Evolutionary conservation across 2,113 vertebrate genomes (phyloP).

Genomic region (Nicator chloris): DNA sequence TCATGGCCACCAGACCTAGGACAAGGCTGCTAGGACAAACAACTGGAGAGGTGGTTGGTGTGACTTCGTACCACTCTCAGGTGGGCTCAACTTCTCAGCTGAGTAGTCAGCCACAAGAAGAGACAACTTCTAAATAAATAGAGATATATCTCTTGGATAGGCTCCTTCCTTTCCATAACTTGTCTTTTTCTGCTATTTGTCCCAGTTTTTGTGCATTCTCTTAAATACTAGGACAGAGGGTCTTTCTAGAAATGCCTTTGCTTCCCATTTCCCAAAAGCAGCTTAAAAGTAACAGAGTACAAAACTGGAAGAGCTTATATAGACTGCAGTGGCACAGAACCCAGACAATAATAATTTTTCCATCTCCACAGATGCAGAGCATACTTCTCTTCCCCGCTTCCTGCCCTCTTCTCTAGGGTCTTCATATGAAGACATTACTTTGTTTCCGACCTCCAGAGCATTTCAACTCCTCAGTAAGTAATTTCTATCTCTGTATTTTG

Average conservation of each 20-base stretch:
- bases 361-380: background rate
- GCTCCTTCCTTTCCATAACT: background rate
- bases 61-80: rapidly evolving
- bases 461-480: background rate
- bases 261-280: background rate
- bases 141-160: background rate
- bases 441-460: background rate
- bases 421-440: background rate
- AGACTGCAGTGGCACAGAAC: background rate
- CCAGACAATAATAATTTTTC: background rate
- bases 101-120: background rate
- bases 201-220: background rate
- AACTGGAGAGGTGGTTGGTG: background rate
- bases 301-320: background rate
- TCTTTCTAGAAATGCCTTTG: background rate
- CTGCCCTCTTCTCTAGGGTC: background rate
- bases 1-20: background rate
- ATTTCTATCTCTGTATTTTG: background rate
- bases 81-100: background rate
- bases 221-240: background rate
- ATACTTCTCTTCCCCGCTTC: background rate
- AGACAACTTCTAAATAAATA: background rate
- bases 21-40: background rate
- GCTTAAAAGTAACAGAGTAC: background rate
- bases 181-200: background rate